Percentiles rank a stretch among this genome's conserved stretches.
Conservation (phyloP, 2,113 vertebrate species). For the Rhabdomys dilectus region DNA sequence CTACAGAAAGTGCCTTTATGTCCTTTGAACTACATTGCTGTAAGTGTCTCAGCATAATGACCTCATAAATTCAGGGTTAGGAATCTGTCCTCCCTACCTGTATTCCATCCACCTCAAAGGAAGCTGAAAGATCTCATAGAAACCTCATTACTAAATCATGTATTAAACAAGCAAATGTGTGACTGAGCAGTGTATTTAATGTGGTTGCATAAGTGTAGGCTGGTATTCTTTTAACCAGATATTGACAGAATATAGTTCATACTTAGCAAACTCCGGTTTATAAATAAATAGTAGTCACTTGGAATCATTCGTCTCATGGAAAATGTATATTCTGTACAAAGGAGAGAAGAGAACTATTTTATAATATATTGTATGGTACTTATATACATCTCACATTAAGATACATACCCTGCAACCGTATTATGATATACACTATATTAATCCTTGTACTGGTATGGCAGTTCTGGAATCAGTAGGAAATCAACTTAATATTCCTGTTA, state of each 20-base stretch:
- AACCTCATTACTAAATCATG: background rate
- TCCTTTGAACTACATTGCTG: conserved; percentile 43
- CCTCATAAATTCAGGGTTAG: conserved; percentile 31
- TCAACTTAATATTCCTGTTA: rapidly evolving
- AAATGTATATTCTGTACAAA: background rate
- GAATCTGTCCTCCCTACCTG: background rate
- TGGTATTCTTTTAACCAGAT: background rate
- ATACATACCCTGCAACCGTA: background rate
- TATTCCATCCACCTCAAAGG: background rate
- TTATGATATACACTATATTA: background rate
- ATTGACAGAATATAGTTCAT: background rate
- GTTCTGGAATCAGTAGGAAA: background rate
- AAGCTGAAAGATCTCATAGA: background rate
- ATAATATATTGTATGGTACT: rapidly evolving
- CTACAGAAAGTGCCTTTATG: background rate
- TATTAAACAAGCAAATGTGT: background rate
- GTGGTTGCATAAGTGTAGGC: background rate
- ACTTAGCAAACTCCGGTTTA: background rate
- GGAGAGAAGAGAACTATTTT: background rate
- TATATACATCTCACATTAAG: background rate
- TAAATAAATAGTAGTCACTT: background rate
- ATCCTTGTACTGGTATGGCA: background rate
- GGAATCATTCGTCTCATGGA: rapidly evolving
- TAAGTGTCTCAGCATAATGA: conserved; percentile 2
- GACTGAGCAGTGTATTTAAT: background rate